phyloP scores from a whole-genome alignment of 2,888 invertebrate species.

The Lingula anatina region DNA sequence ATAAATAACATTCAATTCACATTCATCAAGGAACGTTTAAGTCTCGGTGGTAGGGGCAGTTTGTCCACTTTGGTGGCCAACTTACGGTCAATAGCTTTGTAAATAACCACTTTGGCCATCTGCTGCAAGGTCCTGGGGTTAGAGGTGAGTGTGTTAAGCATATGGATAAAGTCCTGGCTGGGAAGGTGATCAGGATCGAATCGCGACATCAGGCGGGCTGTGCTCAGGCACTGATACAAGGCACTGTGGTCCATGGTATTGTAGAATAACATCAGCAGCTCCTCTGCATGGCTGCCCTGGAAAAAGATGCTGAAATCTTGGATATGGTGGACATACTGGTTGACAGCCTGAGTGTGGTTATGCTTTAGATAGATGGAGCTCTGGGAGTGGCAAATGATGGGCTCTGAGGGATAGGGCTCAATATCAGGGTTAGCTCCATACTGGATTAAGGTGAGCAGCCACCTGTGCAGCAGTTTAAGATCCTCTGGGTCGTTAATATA shows the following conservation, averaged over 20 bases:
- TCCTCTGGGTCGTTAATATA: slow-evolving; percentile 65
- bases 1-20: no score
- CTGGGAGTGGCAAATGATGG: slow-evolving; percentile 56
- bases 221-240: slow-evolving; percentile 65
- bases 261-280: slow-evolving; percentile 60
- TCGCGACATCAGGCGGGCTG: slow-evolving; percentile 59
- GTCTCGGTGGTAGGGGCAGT: slow-evolving; percentile 64
- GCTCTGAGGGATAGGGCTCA: slow-evolving; percentile 56
- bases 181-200: slow-evolving; percentile 58
- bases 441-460: slow-evolving; percentile 67
- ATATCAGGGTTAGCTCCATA: slow-evolving; percentile 72
- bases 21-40: slow-evolving; percentile 68
- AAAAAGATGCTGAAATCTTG: slow-evolving; percentile 59
- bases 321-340: slow-evolving; percentile 65
- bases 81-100: slow-evolving; percentile 62
- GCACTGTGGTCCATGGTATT: slow-evolving; percentile 64
- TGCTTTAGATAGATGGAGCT: slow-evolving; percentile 58
- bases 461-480: slow-evolving; percentile 66
- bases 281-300: slow-evolving; percentile 63
- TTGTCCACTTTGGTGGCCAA: slow-evolving; percentile 64
- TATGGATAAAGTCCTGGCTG: slow-evolving; percentile 28
- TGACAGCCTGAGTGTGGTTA: slow-evolving; percentile 55
- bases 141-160: slow-evolving; percentile 63
- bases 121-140: slow-evolving; percentile 69
- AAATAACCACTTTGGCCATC: slow-evolving; percentile 66